Evolutionary conservation across 2,888 invertebrate genomes (phyloP).

Genomic region (Apotomis capreana): DNA sequence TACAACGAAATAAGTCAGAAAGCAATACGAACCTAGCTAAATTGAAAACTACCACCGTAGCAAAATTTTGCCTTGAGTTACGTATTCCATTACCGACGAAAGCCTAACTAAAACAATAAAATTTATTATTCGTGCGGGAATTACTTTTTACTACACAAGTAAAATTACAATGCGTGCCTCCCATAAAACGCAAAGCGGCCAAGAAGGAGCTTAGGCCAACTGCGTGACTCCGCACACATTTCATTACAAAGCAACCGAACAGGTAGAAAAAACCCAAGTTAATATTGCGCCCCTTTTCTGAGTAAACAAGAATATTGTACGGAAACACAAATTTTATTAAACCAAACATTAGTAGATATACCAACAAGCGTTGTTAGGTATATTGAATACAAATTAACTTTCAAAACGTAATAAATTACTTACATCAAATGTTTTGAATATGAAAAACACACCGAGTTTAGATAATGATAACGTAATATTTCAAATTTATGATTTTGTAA

Average conservation of each 20-base stretch:
- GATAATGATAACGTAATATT: slow-evolving; percentile 46
- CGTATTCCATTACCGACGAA: slow-evolving; percentile 34
- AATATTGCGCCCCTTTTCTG: slow-evolving; percentile 65
- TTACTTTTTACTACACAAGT: slow-evolving; percentile 41
- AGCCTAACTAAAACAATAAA: slow-evolving; percentile 38
- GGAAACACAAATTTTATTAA: slow-evolving; percentile 66
- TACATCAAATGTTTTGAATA: slow-evolving; percentile 36
- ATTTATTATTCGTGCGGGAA: slow-evolving; percentile 38
- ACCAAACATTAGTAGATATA: slow-evolving; percentile 57
- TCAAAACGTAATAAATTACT: slow-evolving; percentile 42
- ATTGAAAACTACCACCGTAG: background rate
- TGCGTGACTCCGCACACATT: slow-evolving; percentile 73
- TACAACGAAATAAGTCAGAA: background rate
- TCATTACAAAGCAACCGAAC: slow-evolving; percentile 65
- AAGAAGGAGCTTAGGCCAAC: slow-evolving; percentile 61
- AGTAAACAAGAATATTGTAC: slow-evolving; percentile 63
- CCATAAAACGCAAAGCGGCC: slow-evolving; percentile 60
- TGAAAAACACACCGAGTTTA: slow-evolving; percentile 24
- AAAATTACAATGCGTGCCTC: slow-evolving; percentile 52
- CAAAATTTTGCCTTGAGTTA: slow-evolving; percentile 14
- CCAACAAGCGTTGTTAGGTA: slow-evolving; percentile 49
- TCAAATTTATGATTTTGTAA: slow-evolving; percentile 55
- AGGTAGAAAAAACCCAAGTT: slow-evolving; percentile 71
- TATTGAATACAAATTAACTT: slow-evolving; percentile 57
- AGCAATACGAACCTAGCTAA: background rate